Evolutionary conservation across 1,140 invertebrate genomes (phyloP), one percentile per base, ranked within the genome.

Genomic region (Drosophila hydei): DNA sequence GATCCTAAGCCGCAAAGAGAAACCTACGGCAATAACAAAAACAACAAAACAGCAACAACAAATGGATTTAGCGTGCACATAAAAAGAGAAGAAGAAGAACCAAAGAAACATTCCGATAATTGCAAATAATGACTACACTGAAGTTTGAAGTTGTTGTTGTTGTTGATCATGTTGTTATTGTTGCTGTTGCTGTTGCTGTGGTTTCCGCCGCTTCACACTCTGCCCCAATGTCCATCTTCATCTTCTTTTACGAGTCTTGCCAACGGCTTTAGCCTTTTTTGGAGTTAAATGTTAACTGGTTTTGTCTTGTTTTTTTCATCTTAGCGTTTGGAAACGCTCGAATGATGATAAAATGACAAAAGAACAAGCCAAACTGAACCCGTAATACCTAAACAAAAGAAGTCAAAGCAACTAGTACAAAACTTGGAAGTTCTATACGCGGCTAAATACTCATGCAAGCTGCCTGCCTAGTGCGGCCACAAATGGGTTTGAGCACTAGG

Each of bases 241-340:
- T 48, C 33, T 43, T 50, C 70, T 51, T 33, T 45, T 18, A 54
- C 50, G 25, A 50, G 40, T 40, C 56, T 68, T 36, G 55, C 56
- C 48, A 68, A 47, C 51, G 58, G 48, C 54, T 72, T 87, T 71
- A 48, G 83, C 77, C 81, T 73, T 85, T 85, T 87, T 81, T 78
- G 81, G 81, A 78, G 71, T 68, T 87, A 81, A 88, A 87, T 87
- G 83, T 81, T 87, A 87, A 87, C 81, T 88, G 74, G 77, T 88
- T 87, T 80, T 69, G 27, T 38, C 25, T 40, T 63, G 63, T 64
- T 65, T 45, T 69, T 40, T 50, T 40, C 30, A 2, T 33, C 8
- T 11, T 61, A 51, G 36, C 64, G 33, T 48, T 84, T 76, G 58
- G 67, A 65, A 77, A 65, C 59, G 78, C 60, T 87, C 63, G 38